Conservation (phyloP, 2,113 vertebrate species). For the Caretta caretta region DNA sequence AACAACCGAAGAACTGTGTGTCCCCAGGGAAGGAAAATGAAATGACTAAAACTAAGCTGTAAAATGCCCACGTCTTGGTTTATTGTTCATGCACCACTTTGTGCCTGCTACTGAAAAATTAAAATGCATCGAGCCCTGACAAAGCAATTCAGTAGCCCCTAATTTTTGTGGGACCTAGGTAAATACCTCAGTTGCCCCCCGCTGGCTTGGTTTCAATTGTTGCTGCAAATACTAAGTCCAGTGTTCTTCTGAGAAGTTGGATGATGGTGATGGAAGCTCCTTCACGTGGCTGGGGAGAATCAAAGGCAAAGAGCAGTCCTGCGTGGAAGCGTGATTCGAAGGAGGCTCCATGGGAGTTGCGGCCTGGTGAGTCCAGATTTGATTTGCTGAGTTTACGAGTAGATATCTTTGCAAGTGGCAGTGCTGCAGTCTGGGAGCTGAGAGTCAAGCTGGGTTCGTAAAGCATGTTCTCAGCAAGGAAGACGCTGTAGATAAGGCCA, state of each 20-base stretch:
- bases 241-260: background rate
- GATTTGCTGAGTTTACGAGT: no score
- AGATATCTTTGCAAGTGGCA: background rate
- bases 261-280: background rate
- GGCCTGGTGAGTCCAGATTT: no score
- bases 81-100: no score
- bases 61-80: background rate
- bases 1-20: background rate
- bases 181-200: background rate
- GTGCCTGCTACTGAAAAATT: background rate
- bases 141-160: background rate
- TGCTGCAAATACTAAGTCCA: background rate
- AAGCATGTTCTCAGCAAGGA: background rate
- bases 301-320: background rate
- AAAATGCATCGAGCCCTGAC: background rate
- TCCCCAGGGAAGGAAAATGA: no score
- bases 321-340: no score
- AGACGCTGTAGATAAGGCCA: background rate
- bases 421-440: no score
- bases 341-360: no score
- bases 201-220: background rate
- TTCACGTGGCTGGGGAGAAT: background rate
- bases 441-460: background rate
- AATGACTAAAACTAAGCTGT: background rate
- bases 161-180: accelerated